Base-by-base conservation (phyloP, 2,113 vertebrate species). In the Mustela nigripes region DNA sequence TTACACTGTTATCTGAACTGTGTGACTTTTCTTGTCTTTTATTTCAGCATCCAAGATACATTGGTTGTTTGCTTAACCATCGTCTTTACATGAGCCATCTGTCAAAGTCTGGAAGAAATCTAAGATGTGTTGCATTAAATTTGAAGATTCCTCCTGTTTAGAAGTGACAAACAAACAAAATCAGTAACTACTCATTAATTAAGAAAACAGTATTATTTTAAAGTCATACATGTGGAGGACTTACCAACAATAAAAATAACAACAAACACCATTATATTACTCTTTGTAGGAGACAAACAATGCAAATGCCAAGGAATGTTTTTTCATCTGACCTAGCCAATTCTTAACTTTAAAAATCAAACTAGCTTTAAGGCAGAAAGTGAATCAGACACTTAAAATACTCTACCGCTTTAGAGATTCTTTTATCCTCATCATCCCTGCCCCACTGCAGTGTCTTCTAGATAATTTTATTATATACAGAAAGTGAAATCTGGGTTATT, bases 1-100 rank as follows among this genome's bases (percentile, higher is more conserved):
- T 99, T 99, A 99, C 99, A 99, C 99, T 99, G 99, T 99, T 99
- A 99, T 99, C 99, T 99, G 99, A 99, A 99, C 99, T 99, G 99
- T 99, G 99, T 99, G 99, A 99, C 99, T 99, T 99, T 99, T 99
- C 99, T 99, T 99, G 99, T 99, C 99, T 99, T 99, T 99, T 99
- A 98, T 98, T 99, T 99, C 97, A 78, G 98, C 99, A 99, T 99
- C 99, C 97, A 97, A 98, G 99, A 98, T 94, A 98, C 98, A 98
- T 97, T 98, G 98, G 99, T 99, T 99, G 99, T 99, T 99, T 99
- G 98, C 98, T 82, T 98, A 98, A 97, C 97, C 98, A 97, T 99
- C 98, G 91, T 98, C 92, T 96, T 97, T 86, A 36, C 97, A 98
- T 22, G 94, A 98, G 98, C 98, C 98, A 98, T 99, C 99, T 99